Percentiles rank a stretch among this genome's conserved stretches.
Evolutionary conservation across 2,113 vertebrate species (phyloP).

Genomic region (Oreochromis niloticus): DNA sequence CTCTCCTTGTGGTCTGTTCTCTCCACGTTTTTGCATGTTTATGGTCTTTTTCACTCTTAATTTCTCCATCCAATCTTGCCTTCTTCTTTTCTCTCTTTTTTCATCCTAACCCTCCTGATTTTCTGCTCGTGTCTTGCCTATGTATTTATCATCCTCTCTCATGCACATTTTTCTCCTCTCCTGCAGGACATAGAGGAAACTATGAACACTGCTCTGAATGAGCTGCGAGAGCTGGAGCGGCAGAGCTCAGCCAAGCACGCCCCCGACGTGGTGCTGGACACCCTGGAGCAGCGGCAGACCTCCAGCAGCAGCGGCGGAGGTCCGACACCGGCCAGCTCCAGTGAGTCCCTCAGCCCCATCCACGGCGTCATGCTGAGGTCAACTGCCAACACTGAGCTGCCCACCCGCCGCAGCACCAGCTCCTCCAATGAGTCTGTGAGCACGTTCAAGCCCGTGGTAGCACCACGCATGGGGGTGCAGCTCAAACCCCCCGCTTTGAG

Average conservation of each 20-base stretch:
- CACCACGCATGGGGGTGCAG: constrained; percentile 94
- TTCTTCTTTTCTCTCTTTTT: not conserved
- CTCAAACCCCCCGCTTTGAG: constrained; percentile 91
- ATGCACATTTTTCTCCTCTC: not conserved
- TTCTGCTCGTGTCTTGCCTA: not conserved
- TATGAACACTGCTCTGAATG: constrained; percentile 95
- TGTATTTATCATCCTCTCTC: not conserved
- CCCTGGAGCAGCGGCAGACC: constrained; percentile 82
- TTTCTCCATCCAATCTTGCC: not conserved
- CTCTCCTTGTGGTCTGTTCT: not conserved
- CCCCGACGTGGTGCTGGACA: constrained; percentile 95
- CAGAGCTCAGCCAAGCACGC: constrained; percentile 94
- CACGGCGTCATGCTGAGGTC: constrained; percentile 78
- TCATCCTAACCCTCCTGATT: not conserved
- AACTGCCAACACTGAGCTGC: constrained; percentile 72
- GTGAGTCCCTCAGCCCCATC: constrained; percentile 84
- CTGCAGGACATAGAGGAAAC: constrained; percentile 96
- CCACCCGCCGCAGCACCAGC: constrained; percentile 88
- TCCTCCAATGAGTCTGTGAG: constrained; percentile 92
- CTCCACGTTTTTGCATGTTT: not conserved
- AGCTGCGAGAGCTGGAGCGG: constrained; percentile 92
- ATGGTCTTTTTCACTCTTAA: not conserved
- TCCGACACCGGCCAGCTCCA: constrained; percentile 78
- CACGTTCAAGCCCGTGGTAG: constrained; percentile 92
- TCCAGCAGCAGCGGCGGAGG: constrained; percentile 67